A percentile compares a stretch with the other conserved stretches of the same genome.
phyloP scores from a whole-genome alignment of 2,797 vertebrate species.

The Centropyge bicolor region DNA sequence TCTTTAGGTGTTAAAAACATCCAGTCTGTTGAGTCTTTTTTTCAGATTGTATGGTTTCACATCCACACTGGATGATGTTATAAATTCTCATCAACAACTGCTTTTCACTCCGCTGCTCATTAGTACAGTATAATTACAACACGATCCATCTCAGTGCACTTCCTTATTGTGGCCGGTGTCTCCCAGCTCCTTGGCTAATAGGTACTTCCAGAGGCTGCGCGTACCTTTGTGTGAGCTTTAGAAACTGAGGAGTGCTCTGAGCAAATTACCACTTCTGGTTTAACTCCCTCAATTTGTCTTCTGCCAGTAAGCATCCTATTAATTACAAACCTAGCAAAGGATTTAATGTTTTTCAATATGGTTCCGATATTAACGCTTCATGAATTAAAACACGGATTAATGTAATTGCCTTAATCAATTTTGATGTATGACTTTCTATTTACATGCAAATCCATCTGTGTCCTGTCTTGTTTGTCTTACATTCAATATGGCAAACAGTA shows the following conservation, averaged over 20 bases:
- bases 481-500: background rate
- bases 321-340: slow-evolving; percentile 69
- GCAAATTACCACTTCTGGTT: slow-evolving; percentile 72
- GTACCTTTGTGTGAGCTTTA: slow-evolving; percentile 41
- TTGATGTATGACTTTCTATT: slow-evolving; percentile 13
- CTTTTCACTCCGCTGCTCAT: slow-evolving; percentile 55
- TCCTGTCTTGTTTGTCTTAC: background rate
- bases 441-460: background rate
- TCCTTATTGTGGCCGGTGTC: slow-evolving; percentile 44
- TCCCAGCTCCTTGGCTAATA: slow-evolving; percentile 30
- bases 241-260: slow-evolving; percentile 31
- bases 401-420: slow-evolving; percentile 44
- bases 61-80: slow-evolving; percentile 5
- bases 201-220: slow-evolving; percentile 37
- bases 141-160: slow-evolving; percentile 43
- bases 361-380: slow-evolving; percentile 46
- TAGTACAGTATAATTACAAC: slow-evolving; percentile 57
- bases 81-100: slow-evolving; percentile 26
- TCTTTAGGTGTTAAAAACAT: slow-evolving; percentile 11
- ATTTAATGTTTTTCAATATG: slow-evolving; percentile 68
- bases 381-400: slow-evolving; percentile 43
- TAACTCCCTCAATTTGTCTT: slow-evolving; percentile 62
- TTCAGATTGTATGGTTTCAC: slow-evolving; percentile 6
- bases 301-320: slow-evolving; percentile 54
- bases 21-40: background rate